Evolutionary conservation across 2,797 vertebrate genomes (phyloP).

Genomic region (Micromesistius poutassou): DNA sequence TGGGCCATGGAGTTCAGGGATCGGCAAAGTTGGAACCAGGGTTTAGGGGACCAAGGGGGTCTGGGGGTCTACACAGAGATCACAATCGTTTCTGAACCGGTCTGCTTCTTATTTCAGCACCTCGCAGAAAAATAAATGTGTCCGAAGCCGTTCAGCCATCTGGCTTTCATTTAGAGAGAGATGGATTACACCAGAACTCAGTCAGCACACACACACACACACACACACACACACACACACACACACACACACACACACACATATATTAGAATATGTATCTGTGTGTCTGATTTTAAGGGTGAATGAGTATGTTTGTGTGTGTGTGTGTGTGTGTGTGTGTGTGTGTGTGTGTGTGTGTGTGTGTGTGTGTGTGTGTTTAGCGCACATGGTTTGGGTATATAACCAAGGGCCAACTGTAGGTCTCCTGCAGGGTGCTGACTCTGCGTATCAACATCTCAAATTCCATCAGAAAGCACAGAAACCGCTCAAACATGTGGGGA

Average conservation of each 20-base stretch:
- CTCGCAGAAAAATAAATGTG: not conserved
- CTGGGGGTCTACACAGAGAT: not conserved
- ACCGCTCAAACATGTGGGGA: not conserved
- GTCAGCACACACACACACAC: not conserved
- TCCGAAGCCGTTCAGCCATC: not conserved
- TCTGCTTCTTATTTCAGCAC: not conserved
- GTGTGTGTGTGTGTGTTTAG: not conserved
- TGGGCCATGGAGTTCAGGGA: not conserved
- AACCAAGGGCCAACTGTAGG: not conserved
- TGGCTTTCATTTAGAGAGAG: not conserved
- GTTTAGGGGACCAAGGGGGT: not conserved
- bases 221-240: too few species aligned
- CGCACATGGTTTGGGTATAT: not conserved
- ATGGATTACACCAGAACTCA: not conserved
- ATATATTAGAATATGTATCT: not conserved
- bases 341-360: too few species aligned
- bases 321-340: too few species aligned
- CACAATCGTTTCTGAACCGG: not conserved
- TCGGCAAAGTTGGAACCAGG: not conserved
- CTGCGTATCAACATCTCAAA: not conserved
- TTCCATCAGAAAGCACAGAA: not conserved
- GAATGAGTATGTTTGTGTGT: too few species aligned
- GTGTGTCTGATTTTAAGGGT: not conserved
- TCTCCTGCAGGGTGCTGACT: not conserved
- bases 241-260: too few species aligned